Base-by-base conservation (phyloP, 2,113 vertebrate species). In the Elanus axillaris region DNA sequence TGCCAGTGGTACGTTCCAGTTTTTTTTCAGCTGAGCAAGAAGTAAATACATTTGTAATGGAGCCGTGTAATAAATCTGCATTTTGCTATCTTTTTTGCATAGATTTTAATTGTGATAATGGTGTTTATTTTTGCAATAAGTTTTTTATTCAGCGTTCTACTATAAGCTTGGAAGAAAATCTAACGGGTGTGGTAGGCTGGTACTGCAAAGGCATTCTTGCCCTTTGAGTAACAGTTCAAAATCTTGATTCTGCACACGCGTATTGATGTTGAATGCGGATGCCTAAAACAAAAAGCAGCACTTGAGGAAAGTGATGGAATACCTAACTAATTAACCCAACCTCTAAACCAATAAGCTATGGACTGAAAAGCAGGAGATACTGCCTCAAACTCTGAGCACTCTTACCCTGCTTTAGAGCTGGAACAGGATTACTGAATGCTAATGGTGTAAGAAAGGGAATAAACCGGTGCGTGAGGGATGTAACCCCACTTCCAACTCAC, bases 21-120 rank as follows among this genome's bases (percentile, higher is more conserved):
- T 95, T 93, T 16, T 83, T 90, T 95, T 93, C 72, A 91, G 48
- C 42, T 76, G 32, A 94, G n/a, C 66, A 56, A 80, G 92, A 90
- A 79, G 52, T 78, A 78, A 93, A 73, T 36, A 55, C 48, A 63
- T 86, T 94, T 96, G 87, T 93, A 93, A 93, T 59, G 56, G 80
- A 88, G 64, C 64, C 34, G 20, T 11, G 15, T 93, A 91, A 95
- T 92, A 90, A 92, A 89, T 45, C 64, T 69, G 56, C 38, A 32
- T 82, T 93, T 95, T 92, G 56, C 50, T 88, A 42, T 81, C 15
- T 56, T 88, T 88, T 96, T 79, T 58, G 38, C 34, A 52, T 62
- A 80, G 38, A 69, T 86, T 92, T 93, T 34, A 71, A 31, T 75
- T 50, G 75, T 76, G 62, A 48, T 50, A 59, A 9, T 36, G 17